Evolutionary conservation across 2,113 vertebrate species (phyloP), one percentile per base, ranked within the genome.

Genomic region (Oryzias celebensis): DNA sequence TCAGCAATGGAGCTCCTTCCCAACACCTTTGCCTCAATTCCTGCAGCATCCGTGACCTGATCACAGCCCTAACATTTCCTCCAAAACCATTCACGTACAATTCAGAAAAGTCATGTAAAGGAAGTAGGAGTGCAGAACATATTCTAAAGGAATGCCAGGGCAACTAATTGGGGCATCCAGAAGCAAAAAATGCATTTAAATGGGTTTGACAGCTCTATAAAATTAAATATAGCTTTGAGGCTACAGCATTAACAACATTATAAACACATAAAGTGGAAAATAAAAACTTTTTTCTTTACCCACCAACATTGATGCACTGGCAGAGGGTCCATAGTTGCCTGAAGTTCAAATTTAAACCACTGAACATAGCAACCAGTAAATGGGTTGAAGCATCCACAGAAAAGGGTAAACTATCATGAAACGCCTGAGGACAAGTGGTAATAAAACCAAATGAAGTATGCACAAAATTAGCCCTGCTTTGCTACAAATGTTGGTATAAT

Each of bases 371-470:
- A 71, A 68, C 72, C 52, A 80, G 73, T 78, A 68, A 81, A 75
- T 67, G 73, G 68, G 70, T 48, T 70, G 75, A 80, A 69, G 70
- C 55, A 62, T 79, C 80, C 65, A 75, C 47, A 73, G 73, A 84
- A 64, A 59, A 56, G 71, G 70, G 46, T 87, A 83, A 88, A 85
- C 69, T 18, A 62, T 62, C 78, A 79, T 58, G 59, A 80, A 79
- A 71, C 62, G 80, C 83, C 71, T 67, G 6, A 77, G 83, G 86
- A 87, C 69, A 73, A 59, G 48, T 23, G 42, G 57, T 52, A 62
- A 63, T 90, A 87, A 90, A 87, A 83, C 45, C 68, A 83, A 85
- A 85, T 84, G 58, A 88, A 86, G 82, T 85, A 77, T 81, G 77
- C 55, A 59, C 71, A 75, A 81, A 84, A 85, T 86, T 78, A 82